A percentile compares a stretch with the other conserved stretches of the same genome.
Conservation (phyloP, 2,113 vertebrate genomes). For the Beaufortia kweichowensis region DNA sequence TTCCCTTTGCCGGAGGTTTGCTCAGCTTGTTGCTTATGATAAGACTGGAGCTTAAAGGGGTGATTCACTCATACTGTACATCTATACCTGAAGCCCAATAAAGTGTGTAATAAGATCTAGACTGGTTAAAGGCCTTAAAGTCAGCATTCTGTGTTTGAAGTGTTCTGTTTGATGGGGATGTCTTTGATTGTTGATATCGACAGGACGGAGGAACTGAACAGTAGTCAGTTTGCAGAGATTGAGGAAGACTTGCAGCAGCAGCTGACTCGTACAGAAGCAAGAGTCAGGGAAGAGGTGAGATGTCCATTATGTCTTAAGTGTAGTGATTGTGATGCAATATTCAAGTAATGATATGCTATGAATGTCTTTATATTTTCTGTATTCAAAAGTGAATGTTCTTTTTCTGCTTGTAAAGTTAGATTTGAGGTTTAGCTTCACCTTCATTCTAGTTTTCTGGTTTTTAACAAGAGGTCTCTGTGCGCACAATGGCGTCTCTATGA, state of each 20-base stretch:
- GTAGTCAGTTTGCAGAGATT: slow-evolving; percentile 69
- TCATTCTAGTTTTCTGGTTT: slow-evolving; percentile 13
- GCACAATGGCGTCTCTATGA: slow-evolving; percentile 67
- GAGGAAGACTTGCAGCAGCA: slow-evolving; percentile 77
- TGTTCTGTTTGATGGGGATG: not conserved
- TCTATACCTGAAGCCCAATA: no score
- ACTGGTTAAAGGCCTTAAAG: not conserved
- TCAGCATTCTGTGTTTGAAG: not conserved
- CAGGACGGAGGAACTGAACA: slow-evolving; percentile 73
- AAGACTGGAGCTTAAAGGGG: slow-evolving; percentile 24
- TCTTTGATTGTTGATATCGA: not conserved
- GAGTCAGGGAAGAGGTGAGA: slow-evolving; percentile 71
- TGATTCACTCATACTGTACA: not conserved
- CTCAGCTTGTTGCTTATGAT: slow-evolving; percentile 36
- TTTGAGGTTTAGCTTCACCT: slow-evolving; percentile 39
- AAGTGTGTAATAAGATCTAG: not conserved
- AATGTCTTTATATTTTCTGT: not conserved
- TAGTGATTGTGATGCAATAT: no score
- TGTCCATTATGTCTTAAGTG: not conserved
- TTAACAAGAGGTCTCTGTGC: slow-evolving; percentile 1
- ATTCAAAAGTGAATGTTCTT: no score
- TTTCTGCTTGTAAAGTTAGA: no score
- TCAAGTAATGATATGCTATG: no score
- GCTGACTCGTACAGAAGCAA: slow-evolving; percentile 62
- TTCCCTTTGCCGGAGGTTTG: slow-evolving; percentile 47